Evolutionary conservation across 2,113 vertebrate genomes (phyloP).

Genomic region (Jacana jacana): DNA sequence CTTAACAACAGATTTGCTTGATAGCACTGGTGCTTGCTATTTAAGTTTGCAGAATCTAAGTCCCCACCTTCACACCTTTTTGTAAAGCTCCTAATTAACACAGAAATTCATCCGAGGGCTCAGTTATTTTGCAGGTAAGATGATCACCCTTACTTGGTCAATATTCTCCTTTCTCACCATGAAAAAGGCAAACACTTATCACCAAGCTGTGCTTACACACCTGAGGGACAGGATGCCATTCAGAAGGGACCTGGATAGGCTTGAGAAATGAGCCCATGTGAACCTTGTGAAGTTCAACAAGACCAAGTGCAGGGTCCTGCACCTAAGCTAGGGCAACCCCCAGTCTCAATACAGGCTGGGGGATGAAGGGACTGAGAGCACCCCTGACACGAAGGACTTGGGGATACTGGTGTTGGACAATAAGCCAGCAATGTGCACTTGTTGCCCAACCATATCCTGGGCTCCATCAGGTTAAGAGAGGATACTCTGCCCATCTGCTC

Average conservation of each 20-base stretch:
- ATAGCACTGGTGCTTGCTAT: background rate
- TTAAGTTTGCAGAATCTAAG: background rate
- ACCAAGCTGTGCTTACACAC: background rate
- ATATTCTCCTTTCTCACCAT: background rate
- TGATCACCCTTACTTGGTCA: background rate
- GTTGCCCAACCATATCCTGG: background rate
- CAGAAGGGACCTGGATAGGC: background rate
- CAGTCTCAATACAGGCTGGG: background rate
- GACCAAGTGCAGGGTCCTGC: background rate
- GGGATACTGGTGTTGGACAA: background rate
- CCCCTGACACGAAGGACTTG: background rate
- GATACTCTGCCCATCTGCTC: background rate
- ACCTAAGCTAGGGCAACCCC: background rate
- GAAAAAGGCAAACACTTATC: background rate
- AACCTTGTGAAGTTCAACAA: background rate
- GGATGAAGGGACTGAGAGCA: background rate
- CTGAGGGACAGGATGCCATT: background rate
- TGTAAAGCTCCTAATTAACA: background rate
- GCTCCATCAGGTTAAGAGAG: background rate
- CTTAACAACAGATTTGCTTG: constrained; percentile 31
- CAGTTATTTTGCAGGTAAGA: background rate
- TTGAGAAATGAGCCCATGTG: background rate
- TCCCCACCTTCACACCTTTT: background rate
- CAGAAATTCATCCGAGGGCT: background rate
- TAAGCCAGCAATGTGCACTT: background rate